Evolutionary conservation across 2,113 vertebrate genomes (phyloP).

Genomic region (Speoplatyrhinus poulsoni): DNA sequence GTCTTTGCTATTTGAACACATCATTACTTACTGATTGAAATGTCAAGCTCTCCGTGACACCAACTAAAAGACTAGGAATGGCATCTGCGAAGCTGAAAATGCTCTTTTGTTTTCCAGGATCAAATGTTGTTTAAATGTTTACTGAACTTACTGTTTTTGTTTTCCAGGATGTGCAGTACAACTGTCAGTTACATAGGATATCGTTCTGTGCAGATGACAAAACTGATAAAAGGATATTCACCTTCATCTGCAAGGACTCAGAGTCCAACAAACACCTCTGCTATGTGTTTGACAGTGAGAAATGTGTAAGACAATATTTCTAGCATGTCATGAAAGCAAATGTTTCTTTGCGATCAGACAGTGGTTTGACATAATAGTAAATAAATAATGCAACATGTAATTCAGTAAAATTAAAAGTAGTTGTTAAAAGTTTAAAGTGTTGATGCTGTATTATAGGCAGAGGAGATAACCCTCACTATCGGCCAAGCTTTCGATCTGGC

Average conservation of each 20-base stretch:
- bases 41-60: neutral
- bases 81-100: neutral
- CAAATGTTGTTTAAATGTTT: neutral
- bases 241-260: constrained; percentile 98
- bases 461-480: constrained; percentile 98
- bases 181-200: constrained; percentile 97
- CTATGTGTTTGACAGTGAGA: constrained; percentile 98
- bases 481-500: constrained; percentile 98
- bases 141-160: constrained; percentile 30
- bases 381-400: neutral
- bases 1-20: constrained; percentile 20
- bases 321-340: neutral
- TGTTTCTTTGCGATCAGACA: neutral
- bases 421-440: neutral
- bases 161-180: constrained; percentile 92
- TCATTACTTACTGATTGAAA: too few relatives aligned
- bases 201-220: constrained; percentile 99
- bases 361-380: too few relatives aligned
- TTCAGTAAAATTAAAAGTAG: neutral
- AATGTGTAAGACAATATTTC: constrained; percentile 87
- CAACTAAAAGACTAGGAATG: neutral
- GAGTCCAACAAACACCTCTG: constrained; percentile 98
- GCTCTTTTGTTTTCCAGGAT: neutral
- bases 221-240: constrained; percentile 98
- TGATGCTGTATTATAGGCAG: constrained; percentile 75